Base-by-base conservation (phyloP, 2,797 vertebrate species). In the Pelodytes ibericus region DNA sequence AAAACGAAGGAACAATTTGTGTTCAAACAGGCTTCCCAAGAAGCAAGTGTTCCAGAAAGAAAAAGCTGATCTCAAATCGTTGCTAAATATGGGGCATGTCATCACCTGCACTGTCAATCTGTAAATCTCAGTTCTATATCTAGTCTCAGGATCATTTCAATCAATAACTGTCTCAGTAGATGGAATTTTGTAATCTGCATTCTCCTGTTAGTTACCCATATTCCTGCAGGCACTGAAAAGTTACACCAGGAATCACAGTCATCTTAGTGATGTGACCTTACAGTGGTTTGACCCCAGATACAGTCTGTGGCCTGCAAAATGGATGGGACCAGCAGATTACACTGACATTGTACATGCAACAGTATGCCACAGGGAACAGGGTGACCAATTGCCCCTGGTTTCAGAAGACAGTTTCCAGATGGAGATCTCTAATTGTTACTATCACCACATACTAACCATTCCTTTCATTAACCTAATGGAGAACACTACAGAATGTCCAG, bases 161-260 rank as follows among this genome's bases (percentile, higher is more conserved):
- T 53, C 49, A 53, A 53, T 53, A 53, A 13, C 20, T 24, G 49
- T 53, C 49, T 7, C 20, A 2, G n/a, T 53, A 53, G 20, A 5
- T 53, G 49, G 49, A 53, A 22, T 53, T 53, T 7, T 53, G 20
- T 53, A 22, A 53, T 53, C 20, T 22, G 22, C 49, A 20, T 22
- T 53, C 49, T 24, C 7, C 24, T 53, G 1, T 11, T 13, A 5
- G 5, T 5, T 13, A 15, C 18, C 3, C 2, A 39, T 24, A 3
- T 53, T 24, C n/a, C 49, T 53, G 49, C 49, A 53, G 49, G 49
- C 49, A 53, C 3, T 53, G 41, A 53, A 53, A 22, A 24, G 49
- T 1, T 20, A 6, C 49, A 22, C 6, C 24, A 20, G 3, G 49
- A 53, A 22, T 22, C 20, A 24, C n/a, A 22, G 20, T 24, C n/a